These are phyloP conservation scores for Popillia japonica DNA, from an alignment of 1,140 invertebrate genomes.

Conservation along the genomic window DNA sequence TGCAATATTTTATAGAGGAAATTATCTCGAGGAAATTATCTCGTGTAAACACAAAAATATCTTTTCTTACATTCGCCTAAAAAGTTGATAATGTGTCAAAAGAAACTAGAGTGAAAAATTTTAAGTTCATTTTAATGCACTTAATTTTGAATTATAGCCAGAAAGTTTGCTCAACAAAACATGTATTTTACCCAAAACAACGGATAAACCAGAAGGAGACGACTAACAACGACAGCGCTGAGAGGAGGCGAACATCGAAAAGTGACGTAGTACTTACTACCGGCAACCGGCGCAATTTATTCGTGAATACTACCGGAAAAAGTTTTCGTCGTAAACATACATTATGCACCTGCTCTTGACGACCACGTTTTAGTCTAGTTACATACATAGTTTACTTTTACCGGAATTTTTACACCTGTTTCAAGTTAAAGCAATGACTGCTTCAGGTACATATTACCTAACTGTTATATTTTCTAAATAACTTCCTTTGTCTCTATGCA, in stretches of 20 bases:
- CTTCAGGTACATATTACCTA: too few relatives aligned
- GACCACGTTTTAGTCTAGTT: neutral
- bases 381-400: too few relatives aligned
- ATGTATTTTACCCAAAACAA: neutral
- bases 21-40: neutral
- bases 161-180: neutral
- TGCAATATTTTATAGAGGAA: neutral
- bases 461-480: too few relatives aligned
- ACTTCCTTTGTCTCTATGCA: too few relatives aligned
- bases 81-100: constrained; percentile 10
- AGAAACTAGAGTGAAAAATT: neutral
- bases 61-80: neutral
- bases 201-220: neutral
- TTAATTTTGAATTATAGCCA: neutral
- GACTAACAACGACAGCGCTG: neutral
- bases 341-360: constrained; percentile 2
- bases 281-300: neutral
- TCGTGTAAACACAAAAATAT: neutral
- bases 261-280: neutral
- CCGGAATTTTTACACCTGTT: too few relatives aligned
- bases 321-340: neutral
- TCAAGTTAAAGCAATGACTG: too few relatives aligned
- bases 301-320: neutral
- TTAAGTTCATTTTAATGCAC: constrained; percentile 10
- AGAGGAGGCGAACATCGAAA: constrained; percentile 2